Conservation (phyloP, 2,113 vertebrate genomes). For the Oncorhynchus nerka region DNA sequence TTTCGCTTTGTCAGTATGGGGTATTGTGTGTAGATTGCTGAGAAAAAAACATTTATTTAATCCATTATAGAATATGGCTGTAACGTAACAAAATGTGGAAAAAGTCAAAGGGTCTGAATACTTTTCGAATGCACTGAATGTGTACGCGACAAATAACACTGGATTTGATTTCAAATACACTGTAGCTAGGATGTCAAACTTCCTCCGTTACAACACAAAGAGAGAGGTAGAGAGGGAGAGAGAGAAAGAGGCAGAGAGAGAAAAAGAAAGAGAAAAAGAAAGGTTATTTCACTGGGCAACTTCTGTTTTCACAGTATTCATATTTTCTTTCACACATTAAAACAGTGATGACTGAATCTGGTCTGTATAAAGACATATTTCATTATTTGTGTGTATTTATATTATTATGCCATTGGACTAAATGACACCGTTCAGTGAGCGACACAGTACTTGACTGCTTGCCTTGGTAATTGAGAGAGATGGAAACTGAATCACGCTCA, state of each 20-base stretch:
- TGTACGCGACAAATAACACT: too few species aligned
- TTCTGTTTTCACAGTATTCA: background rate
- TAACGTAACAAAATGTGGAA: too few species aligned
- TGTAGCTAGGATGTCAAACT: background rate
- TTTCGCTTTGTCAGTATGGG: too few species aligned
- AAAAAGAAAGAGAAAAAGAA: background rate
- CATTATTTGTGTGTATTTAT: constrained; percentile 32
- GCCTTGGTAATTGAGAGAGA: constrained; percentile 43
- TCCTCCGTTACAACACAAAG: constrained; percentile 34
- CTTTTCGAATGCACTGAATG: too few species aligned
- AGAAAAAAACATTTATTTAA: too few species aligned
- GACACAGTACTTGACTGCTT: constrained; percentile 54
- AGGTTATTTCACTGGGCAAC: too few species aligned
- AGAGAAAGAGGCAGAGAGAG: constrained; percentile 42
- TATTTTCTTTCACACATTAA: background rate
- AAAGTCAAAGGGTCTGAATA: too few species aligned
- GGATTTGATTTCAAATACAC: too few species aligned
- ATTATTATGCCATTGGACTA: constrained; percentile 67
- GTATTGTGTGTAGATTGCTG: too few species aligned
- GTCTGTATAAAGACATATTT: too few species aligned
- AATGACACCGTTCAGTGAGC: constrained; percentile 62
- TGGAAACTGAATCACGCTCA: constrained; percentile 75
- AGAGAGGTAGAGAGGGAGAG: constrained; percentile 44
- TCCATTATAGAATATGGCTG: too few species aligned
- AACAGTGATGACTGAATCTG: background rate